Evolutionary conservation across 2,888 invertebrate genomes (phyloP).

Genomic region (Palloptera scutellata): DNA sequence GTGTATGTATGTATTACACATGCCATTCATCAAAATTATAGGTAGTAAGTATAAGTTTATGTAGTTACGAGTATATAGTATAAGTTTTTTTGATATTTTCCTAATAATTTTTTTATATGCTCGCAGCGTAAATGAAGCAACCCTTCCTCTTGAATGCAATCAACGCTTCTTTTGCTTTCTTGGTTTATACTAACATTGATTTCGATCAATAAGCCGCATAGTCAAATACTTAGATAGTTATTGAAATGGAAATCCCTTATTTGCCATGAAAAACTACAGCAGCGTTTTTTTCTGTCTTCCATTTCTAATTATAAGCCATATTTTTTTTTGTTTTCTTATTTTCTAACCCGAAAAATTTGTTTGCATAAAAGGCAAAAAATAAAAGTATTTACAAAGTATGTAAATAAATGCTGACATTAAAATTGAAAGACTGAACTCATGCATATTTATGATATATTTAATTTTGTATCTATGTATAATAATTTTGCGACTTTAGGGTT

Average conservation of each 20-base stretch:
- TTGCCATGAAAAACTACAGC: no score
- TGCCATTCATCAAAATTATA: not conserved
- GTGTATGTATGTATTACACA: no score
- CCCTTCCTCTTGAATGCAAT: not conserved
- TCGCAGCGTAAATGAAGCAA: not conserved
- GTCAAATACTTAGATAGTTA: conserved; percentile 38
- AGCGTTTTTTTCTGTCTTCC: no score
- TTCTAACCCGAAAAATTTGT: no score
- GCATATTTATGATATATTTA: conserved; percentile 28
- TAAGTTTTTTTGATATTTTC: not conserved
- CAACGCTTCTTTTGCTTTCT: not conserved
- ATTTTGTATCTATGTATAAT: not conserved
- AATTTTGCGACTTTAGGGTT: not conserved
- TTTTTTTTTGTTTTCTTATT: no score
- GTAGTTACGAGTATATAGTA: no score
- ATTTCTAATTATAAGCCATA: no score
- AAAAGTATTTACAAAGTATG: no score
- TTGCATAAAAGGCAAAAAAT: no score
- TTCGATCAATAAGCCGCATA: conserved; percentile 56
- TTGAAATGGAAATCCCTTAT: not conserved
- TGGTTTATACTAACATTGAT: conserved; percentile 43
- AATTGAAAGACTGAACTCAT: conserved; percentile 10
- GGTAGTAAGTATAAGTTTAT: not conserved
- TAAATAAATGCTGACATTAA: no score
- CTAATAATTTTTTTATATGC: not conserved